These are phyloP conservation scores for Oligia fasciuncula DNA, from an alignment of 2,888 invertebrate species.

Conservation along the genomic window DNA sequence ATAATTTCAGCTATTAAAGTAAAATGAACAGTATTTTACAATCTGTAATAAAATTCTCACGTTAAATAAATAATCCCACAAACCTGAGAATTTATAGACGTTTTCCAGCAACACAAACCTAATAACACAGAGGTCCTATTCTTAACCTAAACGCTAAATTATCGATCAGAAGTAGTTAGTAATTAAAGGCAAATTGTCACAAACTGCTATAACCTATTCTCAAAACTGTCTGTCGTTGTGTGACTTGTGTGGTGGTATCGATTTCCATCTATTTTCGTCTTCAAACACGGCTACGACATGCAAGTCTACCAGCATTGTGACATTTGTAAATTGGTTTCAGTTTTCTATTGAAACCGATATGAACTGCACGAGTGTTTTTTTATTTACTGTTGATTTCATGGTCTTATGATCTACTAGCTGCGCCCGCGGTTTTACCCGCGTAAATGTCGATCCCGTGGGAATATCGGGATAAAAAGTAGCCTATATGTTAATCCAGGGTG, in stretches of 20 bases:
- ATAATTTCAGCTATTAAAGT: too few relatives aligned
- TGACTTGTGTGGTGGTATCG: conserved; percentile 45
- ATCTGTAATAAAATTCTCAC: background rate
- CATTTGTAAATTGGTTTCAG: conserved; percentile 53
- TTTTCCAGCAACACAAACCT: background rate
- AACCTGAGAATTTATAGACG: background rate
- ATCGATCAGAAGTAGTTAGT: conserved; percentile 6
- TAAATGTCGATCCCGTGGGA: too few relatives aligned
- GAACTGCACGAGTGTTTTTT: conserved; percentile 2
- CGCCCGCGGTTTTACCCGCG: too few relatives aligned
- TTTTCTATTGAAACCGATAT: conserved; percentile 36
- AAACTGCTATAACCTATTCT: conserved; percentile 42
- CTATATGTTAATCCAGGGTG: too few relatives aligned
- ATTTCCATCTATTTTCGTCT: conserved; percentile 65
- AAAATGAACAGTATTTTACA: background rate
- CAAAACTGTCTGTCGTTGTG: conserved; percentile 17
- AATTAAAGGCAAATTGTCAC: conserved; percentile 46
- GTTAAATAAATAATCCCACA: conserved; percentile 16
- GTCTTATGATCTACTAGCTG: too few relatives aligned
- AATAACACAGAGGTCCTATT: conserved; percentile 16
- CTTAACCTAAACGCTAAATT: conserved; percentile 6
- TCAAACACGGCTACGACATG: conserved; percentile 45
- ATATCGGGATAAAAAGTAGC: too few relatives aligned
- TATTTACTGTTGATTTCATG: background rate
- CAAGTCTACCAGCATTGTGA: conserved; percentile 34